Evolutionary conservation across 2,113 vertebrate species (phyloP).

Genomic region (Burhinus oedicnemus): DNA sequence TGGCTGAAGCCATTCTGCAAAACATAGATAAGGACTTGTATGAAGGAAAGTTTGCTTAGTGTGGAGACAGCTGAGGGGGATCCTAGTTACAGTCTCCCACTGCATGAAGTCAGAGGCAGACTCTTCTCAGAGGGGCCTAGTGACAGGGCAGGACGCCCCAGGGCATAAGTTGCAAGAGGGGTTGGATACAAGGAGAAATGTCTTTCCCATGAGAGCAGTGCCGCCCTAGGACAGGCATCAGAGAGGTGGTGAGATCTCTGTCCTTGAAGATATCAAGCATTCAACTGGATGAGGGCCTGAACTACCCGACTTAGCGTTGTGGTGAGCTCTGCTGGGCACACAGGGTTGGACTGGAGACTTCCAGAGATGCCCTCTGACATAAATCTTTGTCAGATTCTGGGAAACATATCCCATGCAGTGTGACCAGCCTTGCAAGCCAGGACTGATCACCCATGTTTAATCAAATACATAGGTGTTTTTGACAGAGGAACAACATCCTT

Average conservation of each 20-base stretch:
- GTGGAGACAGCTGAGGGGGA: not conserved
- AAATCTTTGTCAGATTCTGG: not conserved
- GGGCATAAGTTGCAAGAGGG: not conserved
- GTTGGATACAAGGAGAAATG: not conserved
- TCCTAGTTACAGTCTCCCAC: not conserved
- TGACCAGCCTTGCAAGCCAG: not conserved
- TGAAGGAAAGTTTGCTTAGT: not conserved
- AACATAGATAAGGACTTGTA: not conserved
- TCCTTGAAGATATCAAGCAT: not conserved
- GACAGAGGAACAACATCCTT: not conserved
- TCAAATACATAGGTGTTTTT: not conserved
- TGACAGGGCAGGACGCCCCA: not conserved
- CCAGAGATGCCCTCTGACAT: not conserved
- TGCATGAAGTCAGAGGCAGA: not conserved
- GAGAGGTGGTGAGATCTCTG: not conserved
- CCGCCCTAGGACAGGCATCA: not conserved
- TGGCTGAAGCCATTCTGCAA: not conserved
- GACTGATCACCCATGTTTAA: not conserved
- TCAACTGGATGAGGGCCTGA: not conserved
- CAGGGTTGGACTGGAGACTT: not conserved
- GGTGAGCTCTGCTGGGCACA: not conserved
- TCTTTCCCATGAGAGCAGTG: not conserved
- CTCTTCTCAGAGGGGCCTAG: not conserved
- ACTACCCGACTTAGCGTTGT: fast-evolving
- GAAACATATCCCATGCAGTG: not conserved